Evolutionary conservation across 2,888 invertebrate species (phyloP).

Genomic region (Empis stercorea): DNA sequence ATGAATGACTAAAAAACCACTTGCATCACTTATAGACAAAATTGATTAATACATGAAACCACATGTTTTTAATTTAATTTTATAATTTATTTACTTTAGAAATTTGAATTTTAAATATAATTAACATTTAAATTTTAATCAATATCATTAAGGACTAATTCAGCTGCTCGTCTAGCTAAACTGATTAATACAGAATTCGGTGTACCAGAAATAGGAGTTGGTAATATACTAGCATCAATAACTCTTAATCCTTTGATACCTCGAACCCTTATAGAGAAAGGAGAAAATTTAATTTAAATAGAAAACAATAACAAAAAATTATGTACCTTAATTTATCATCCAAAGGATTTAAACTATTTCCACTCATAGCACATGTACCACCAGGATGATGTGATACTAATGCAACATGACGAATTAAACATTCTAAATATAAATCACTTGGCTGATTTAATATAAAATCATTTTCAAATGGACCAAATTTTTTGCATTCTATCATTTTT

Average conservation of each 20-base stretch:
- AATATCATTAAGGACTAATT: conserved; percentile 28
- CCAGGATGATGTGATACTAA: conserved; percentile 67
- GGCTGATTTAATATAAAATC: conserved; percentile 27
- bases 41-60: no score
- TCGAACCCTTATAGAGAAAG: conserved; percentile 40
- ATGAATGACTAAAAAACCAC: no score
- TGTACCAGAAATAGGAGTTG: conserved; percentile 61
- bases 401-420: conserved; percentile 47
- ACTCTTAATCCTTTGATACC: conserved; percentile 53
- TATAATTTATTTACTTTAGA: no score
- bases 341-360: conserved; percentile 24
- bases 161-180: conserved; percentile 51
- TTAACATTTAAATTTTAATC: not conserved
- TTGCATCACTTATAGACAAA: no score
- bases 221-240: conserved; percentile 71
- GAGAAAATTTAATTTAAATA: no score
- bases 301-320: no score
- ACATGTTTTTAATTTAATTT: no score
- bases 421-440: conserved; percentile 47
- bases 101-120: no score
- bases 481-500: conserved; percentile 43
- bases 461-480: conserved; percentile 38
- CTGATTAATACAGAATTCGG: conserved; percentile 56
- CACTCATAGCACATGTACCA: conserved; percentile 58
- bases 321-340: conserved; percentile 51